Base-by-base conservation (phyloP, 2,113 vertebrate genomes). In the Gnathonemus longibarbis region DNA sequence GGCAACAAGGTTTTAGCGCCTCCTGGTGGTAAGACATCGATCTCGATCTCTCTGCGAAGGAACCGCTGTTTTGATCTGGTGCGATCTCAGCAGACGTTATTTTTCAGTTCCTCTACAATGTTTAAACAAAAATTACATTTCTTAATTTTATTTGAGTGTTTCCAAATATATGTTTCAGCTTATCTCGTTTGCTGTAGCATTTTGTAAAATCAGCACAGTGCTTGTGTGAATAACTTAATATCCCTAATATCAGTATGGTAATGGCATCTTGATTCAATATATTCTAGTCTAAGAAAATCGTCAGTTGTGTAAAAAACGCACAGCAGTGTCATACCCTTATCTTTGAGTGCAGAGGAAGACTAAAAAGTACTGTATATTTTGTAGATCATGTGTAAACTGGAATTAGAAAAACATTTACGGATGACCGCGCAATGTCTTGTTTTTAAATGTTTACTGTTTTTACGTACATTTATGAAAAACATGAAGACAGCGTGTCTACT, bases 1-100 rank as follows among this genome's bases (percentile, higher is more conserved):
- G 90, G 88, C 90, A 86, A 88, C 77, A 94, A 93, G 92, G 92
- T 93, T 93, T 93, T 93, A 94, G 92, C 91, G 94, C 94, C 96
- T 93, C 93, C 96, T 92, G 94, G 94, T 96, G 96, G 93, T 92
- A 62, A 62, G 4, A 88, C 21, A 15, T 49, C 42, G 53, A 84
- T 15, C 15, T 27, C n/a, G 17, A 42, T 35, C 58, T 49, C 27
- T 42, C n/a, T 89, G 62, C 35, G 74, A 62, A 49, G 39, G 5
- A 3, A 58, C 74, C 13, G 3, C 15, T n/a, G 88, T n/a, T 80
- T 52, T 21, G n/a, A 80, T 53, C 27, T 35, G 45, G 7, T 24
- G 31, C 49, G 35, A 52, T 89, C 3, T 35, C n/a, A 80, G 27
- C 8, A 74, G 49, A 66, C 39, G 48, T 50, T 17, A 50, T 85